phyloP scores from a whole-genome alignment of 2,113 vertebrate genomes.

The Alouatta palliata region DNA sequence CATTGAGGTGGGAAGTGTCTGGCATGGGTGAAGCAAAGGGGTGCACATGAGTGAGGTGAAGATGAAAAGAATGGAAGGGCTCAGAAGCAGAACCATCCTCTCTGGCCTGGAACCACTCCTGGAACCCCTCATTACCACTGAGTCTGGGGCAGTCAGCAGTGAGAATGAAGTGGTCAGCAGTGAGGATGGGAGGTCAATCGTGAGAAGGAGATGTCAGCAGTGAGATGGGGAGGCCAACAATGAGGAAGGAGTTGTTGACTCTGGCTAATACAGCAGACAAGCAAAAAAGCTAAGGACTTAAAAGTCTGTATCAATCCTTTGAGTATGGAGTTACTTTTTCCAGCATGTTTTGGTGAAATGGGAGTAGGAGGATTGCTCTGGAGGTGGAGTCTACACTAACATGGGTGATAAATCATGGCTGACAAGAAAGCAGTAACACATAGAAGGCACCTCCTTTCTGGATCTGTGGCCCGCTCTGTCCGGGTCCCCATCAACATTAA shows the following conservation, averaged over 20 bases:
- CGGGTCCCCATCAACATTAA: background rate
- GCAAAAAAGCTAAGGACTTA: background rate
- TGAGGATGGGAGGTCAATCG: background rate
- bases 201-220: background rate
- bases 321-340: no score
- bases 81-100: background rate
- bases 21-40: no score
- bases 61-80: background rate
- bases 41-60: background rate
- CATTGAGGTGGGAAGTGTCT: no score
- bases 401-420: background rate
- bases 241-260: background rate
- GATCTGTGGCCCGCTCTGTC: background rate
- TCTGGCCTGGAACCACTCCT: no score
- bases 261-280: background rate
- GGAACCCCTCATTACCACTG: no score
- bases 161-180: background rate
- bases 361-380: background rate
- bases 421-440: background rate
- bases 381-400: background rate
- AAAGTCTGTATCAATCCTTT: background rate
- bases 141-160: constrained; percentile 14
- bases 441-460: background rate
- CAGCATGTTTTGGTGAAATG: background rate
- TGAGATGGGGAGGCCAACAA: background rate